These are phyloP conservation scores for Enteromius argenteus DNA, from an alignment of 2,797 vertebrate species.

Conservation along the genomic window DNA sequence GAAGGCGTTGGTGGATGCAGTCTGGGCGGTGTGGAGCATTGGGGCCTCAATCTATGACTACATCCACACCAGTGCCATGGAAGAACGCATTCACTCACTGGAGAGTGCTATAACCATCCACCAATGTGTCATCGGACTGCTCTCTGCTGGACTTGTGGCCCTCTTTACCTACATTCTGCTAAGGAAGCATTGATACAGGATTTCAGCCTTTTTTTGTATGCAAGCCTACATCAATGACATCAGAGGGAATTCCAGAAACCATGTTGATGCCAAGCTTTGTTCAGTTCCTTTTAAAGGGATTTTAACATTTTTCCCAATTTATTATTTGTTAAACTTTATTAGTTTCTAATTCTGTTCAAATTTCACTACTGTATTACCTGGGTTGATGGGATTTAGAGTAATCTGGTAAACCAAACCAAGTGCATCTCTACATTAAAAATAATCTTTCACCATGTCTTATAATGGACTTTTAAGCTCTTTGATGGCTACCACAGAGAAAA, in stretches of 20 bases:
- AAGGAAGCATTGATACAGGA: constrained; percentile 75
- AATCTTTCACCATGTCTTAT: background rate
- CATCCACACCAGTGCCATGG: constrained; percentile 81
- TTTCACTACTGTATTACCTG: background rate
- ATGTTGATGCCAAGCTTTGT: background rate
- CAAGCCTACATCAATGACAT: background rate
- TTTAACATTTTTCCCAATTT: background rate
- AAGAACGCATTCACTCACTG: constrained; percentile 81
- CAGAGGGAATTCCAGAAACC: background rate
- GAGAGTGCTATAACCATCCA: constrained; percentile 78
- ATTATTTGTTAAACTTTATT: background rate
- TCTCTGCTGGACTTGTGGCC: constrained; percentile 72
- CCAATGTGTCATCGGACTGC: constrained; percentile 78
- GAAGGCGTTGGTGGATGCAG: constrained; percentile 80
- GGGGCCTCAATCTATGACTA: constrained; percentile 82
- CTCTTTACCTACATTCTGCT: constrained; percentile 80
- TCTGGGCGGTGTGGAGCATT: constrained; percentile 83
- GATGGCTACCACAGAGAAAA: background rate
- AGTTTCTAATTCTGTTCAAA: background rate
- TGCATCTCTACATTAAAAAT: background rate
- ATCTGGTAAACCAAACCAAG: background rate
- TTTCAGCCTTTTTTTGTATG: background rate
- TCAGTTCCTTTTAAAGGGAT: constrained; percentile 12
- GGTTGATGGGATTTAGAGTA: background rate
- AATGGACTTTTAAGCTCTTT: background rate